Evolutionary conservation across 2,797 vertebrate genomes (phyloP).

Genomic region (Epinephelus awoara): DNA sequence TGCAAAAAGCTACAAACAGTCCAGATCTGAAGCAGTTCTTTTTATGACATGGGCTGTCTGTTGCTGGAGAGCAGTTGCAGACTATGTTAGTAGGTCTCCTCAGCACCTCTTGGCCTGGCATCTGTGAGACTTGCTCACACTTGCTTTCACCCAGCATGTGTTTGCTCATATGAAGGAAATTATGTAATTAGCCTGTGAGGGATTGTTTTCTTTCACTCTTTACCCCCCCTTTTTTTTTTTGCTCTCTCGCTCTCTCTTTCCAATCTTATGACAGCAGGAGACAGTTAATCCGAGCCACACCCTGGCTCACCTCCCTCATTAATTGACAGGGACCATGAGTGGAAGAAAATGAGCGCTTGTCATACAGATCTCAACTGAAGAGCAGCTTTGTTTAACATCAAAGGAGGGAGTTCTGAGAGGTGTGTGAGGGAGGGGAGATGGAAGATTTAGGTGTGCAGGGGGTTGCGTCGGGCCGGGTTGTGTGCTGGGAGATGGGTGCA

Average conservation of each 20-base stretch:
- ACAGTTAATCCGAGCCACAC: constrained; percentile 88
- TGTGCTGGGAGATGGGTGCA: constrained; percentile 78
- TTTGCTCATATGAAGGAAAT: constrained; percentile 98
- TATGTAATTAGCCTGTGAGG: constrained; percentile 94
- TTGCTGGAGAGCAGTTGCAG: constrained; percentile 26
- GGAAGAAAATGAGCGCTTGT: constrained; percentile 63
- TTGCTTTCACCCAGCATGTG: constrained; percentile 88
- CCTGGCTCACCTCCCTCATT: constrained; percentile 86
- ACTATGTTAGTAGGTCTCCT: constrained; percentile 57
- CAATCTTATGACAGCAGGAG: constrained; percentile 83
- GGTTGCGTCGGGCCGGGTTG: constrained; percentile 53
- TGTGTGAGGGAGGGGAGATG: constrained; percentile 67
- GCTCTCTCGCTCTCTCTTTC: constrained; percentile 44
- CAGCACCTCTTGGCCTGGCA: constrained; percentile 70
- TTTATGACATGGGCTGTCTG: constrained; percentile 7
- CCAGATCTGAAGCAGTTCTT: constrained; percentile 17
- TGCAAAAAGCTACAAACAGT: constrained; percentile 48
- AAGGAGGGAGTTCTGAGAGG: constrained; percentile 70
- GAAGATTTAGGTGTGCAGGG: constrained; percentile 57
- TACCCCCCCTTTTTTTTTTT: constrained; percentile 45
- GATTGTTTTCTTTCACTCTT: constrained; percentile 82
- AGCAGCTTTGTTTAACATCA: constrained; percentile 85
- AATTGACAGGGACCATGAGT: constrained; percentile 87
- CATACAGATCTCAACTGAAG: constrained; percentile 87
- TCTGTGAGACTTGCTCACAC: constrained; percentile 84